Base-by-base conservation (phyloP, 1,140 invertebrate species). In the Drosophila tropicalis region DNA sequence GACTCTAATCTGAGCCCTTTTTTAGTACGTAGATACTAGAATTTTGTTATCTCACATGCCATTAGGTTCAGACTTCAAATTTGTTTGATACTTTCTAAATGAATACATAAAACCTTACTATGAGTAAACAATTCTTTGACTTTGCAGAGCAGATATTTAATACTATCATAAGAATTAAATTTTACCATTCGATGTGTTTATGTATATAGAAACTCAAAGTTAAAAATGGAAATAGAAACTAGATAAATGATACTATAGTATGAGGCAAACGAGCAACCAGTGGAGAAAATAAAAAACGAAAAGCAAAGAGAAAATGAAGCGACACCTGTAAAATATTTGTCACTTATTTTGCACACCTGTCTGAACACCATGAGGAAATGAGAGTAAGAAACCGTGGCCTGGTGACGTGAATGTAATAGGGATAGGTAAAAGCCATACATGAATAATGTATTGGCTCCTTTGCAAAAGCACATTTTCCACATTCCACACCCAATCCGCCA, bases 291-390 rank as follows among this genome's bases (percentile, higher is more conserved):
- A 34, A 7, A 17, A 34, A 57, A 32, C 17, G 10, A 32, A 32
- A n/a, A n/a, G 17, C 25, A 57, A 17, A 51, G 54, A 79, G 70
- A 51, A 70, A 70, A 76, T 63, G 65, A 61, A 25, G 75, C 65
- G 78, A 70, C 71, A 86, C 47, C 78, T 76, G 82, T 85, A 56
- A 86, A 81, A 81, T 79, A 82, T 86, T 79, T 72, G 75, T 76
- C 82, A 79, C 79, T 60, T 86, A 85, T 86, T 85, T 86, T 86
- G 82, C 82, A 86, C 82, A 85, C 82, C 82, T 85, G 75, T 82
- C 82, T 86, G 82, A 58, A 64, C 81, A 82, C 17, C 47, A 39
- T 13, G 36, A 51, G 32, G 17, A 17, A 15, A 32, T 51, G 44
- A 51, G 44, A 19, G 10, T 19, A 13, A 17, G 32, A 5, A 44